phyloP scores from a whole-genome alignment of 2,797 vertebrate genomes.

The Gila robusta region DNA sequence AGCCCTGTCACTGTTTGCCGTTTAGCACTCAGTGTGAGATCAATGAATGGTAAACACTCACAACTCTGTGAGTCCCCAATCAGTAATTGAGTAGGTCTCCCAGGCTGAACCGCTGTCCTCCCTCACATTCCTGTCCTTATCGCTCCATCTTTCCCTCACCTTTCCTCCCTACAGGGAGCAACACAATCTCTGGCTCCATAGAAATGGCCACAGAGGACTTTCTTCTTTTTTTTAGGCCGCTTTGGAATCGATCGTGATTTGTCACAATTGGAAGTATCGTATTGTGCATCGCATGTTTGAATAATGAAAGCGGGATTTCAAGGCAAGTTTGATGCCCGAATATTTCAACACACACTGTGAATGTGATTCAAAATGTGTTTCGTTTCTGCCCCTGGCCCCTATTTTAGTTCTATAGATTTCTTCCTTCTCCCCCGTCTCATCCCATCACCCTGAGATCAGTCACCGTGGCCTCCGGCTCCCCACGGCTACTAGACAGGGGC shows the following conservation, averaged over 20 bases:
- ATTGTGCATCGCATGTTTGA: background rate
- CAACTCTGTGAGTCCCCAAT: constrained; percentile 62
- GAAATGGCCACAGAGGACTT: background rate
- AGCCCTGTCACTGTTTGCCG: constrained; percentile 67
- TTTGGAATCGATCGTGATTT: constrained; percentile 18
- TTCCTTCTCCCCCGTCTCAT: constrained; percentile 28
- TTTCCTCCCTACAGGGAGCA: constrained; percentile 12
- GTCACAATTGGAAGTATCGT: background rate
- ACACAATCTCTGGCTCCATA: constrained; percentile 3
- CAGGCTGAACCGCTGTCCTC: constrained; percentile 60
- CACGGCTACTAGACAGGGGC: constrained; percentile 46
- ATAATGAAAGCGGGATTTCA: background rate
- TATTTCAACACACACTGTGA: background rate
- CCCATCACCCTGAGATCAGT: constrained; percentile 56
- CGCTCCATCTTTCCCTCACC: constrained; percentile 39
- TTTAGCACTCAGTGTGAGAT: constrained; percentile 70
- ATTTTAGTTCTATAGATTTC: constrained; percentile 51
- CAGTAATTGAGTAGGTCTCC: constrained; percentile 65
- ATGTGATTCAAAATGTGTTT: constrained; percentile 20
- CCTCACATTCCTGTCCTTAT: constrained; percentile 39
- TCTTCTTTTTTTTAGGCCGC: background rate
- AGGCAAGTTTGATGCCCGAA: constrained; percentile 1
- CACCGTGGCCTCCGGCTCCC: constrained; percentile 33
- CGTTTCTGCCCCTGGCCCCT: background rate
- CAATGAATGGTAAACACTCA: constrained; percentile 70